A percentile compares a stretch with the other conserved stretches of the same genome.
phyloP scores from a whole-genome alignment of 2,888 invertebrate genomes.

The Thecophora atra region DNA sequence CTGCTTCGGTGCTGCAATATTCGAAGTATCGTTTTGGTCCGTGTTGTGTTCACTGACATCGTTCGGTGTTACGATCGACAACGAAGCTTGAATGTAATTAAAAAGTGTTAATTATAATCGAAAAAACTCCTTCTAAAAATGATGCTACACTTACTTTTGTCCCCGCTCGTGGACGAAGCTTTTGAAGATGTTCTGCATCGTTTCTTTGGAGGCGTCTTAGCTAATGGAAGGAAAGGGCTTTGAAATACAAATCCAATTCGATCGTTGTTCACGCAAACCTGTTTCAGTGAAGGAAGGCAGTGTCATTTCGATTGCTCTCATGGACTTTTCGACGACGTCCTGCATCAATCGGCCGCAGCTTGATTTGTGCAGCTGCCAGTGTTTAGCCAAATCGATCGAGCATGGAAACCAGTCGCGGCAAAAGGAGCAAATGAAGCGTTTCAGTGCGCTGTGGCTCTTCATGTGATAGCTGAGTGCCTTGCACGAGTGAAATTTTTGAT shows the following conservation, averaged over 20 bases:
- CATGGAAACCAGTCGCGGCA: conserved; percentile 53
- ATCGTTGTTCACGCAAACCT: neutral
- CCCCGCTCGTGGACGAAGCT: neutral
- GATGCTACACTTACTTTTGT: conserved; percentile 37
- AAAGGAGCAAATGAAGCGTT: conserved; percentile 53
- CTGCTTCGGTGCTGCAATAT: no score
- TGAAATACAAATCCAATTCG: neutral
- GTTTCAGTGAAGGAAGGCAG: conserved; percentile 4
- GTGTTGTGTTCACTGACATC: no score
- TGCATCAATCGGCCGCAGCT: conserved; percentile 49
- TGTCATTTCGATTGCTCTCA: conserved; percentile 16
- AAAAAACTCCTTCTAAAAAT: no score
- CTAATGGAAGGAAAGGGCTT: no score
- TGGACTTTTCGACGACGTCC: conserved; percentile 34
- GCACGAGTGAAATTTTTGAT: conserved; percentile 37
- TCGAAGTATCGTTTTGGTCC: no score
- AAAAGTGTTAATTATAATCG: no score
- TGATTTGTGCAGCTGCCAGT: conserved; percentile 47
- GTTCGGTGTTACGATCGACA: no score
- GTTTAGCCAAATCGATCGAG: conserved; percentile 46
- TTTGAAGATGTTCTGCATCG: neutral
- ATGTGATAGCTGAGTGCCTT: conserved; percentile 43
- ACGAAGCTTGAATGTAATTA: no score
- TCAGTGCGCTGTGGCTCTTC: conserved; percentile 43
- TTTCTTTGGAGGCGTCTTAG: no score